Percentiles rank a stretch among this genome's conserved stretches.
Conservation (phyloP, 2,888 invertebrate genomes). For the Ichneumoninae sp. region DNA sequence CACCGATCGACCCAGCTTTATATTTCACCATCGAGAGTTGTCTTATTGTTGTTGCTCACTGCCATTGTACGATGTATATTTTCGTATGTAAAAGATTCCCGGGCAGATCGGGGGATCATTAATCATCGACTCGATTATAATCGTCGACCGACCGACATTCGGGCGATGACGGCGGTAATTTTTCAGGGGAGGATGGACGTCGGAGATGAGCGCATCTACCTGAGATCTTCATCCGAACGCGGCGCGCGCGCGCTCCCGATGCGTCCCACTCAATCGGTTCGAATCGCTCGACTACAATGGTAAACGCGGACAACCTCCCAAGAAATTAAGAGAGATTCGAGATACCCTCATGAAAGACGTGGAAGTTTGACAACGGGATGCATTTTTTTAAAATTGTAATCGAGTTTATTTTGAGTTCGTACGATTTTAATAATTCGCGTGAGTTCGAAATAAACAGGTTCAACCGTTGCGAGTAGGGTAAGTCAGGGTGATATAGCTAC, state of each 20-base stretch:
- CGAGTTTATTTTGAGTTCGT: too few relatives aligned
- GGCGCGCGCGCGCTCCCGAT: constrained; percentile 36
- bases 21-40: constrained; percentile 51
- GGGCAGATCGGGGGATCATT: constrained; percentile 66
- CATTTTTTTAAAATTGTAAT: too few relatives aligned
- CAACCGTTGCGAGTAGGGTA: too few relatives aligned
- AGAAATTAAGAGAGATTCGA: neutral
- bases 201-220: constrained; percentile 55
- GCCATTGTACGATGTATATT: constrained; percentile 45
- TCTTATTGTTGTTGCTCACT: constrained; percentile 44
- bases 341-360: too few relatives aligned
- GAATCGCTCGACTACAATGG: constrained; percentile 51
- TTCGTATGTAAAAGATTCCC: constrained; percentile 51
- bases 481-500: too few relatives aligned
- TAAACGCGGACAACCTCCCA: constrained; percentile 6
- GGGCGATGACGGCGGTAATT: constrained; percentile 67
- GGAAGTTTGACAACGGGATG: too few relatives aligned
- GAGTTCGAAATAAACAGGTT: too few relatives aligned
- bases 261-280: constrained; percentile 37
- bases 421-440: too few relatives aligned
- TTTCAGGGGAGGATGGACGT: constrained; percentile 57
- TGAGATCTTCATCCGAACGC: constrained; percentile 66
- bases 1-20: constrained; percentile 32
- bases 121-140: constrained; percentile 69
- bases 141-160: constrained; percentile 63